These are phyloP conservation scores for Xenopus borealis DNA, from an alignment of 2,113 vertebrate genomes.

Conservation along the genomic window DNA sequence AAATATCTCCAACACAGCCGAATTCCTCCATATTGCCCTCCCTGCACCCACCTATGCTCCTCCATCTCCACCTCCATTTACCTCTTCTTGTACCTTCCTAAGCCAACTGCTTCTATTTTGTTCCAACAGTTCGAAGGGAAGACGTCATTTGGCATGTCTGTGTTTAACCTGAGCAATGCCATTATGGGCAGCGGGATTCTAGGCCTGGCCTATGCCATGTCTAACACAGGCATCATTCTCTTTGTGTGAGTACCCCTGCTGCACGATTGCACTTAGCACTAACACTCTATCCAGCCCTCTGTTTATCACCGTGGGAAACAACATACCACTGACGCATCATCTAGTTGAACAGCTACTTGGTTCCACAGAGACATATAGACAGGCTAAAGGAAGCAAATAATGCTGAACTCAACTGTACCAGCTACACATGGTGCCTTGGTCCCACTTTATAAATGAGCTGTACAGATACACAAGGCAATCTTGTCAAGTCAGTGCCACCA, in stretches of 20 bases:
- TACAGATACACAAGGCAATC: too few species aligned
- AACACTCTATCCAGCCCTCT: background rate
- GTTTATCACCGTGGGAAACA: constrained; percentile 9
- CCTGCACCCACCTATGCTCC: background rate
- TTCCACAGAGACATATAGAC: too few species aligned
- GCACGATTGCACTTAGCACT: background rate
- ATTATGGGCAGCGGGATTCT: constrained; percentile 84
- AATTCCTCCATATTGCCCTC: background rate
- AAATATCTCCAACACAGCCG: background rate
- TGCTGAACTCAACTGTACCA: too few species aligned
- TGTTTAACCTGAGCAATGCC: constrained; percentile 82
- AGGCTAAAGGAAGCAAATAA: too few species aligned
- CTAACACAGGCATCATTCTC: constrained; percentile 75
- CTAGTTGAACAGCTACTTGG: too few species aligned
- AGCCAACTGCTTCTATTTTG: constrained; percentile 9
- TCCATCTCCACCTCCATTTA: too few species aligned
- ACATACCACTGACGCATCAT: constrained; percentile 11
- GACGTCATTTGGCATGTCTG: constrained; percentile 80
- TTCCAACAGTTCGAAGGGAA: constrained; percentile 75
- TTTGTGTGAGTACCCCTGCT: constrained; percentile 71
- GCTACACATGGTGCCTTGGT: too few species aligned
- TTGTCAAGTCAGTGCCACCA: too few species aligned
- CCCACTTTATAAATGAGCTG: too few species aligned
- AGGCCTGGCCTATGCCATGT: constrained; percentile 79
- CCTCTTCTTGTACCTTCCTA: too few species aligned